Evolutionary conservation across 2,113 vertebrate genomes (phyloP).

Genomic region (Seriola dumerili): DNA sequence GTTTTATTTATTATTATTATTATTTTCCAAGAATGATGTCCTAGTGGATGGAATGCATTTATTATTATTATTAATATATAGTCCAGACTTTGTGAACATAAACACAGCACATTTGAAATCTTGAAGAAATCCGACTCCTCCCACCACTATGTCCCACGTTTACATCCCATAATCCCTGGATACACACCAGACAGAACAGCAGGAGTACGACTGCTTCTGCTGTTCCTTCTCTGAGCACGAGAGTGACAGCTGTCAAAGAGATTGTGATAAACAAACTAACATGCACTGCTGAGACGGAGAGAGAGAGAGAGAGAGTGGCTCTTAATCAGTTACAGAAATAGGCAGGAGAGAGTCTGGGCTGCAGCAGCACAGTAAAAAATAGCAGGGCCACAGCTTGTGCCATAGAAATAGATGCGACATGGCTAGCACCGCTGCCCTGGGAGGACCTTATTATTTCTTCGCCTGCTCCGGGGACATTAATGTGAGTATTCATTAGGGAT

Average conservation of each 20-base stretch:
- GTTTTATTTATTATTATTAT: too few relatives aligned
- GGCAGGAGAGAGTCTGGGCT: not conserved
- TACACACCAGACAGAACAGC: not conserved
- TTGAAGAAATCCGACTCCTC: not conserved
- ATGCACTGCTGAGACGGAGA: slow-evolving; percentile 20
- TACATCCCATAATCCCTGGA: not conserved
- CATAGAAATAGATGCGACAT: slow-evolving; percentile 60
- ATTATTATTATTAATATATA: not conserved
- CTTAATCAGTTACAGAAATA: slow-evolving; percentile 30
- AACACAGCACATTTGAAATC: not conserved
- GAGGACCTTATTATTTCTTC: slow-evolving; percentile 76
- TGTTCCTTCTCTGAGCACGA: not conserved
- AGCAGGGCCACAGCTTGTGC: slow-evolving; percentile 61
- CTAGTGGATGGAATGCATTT: too few relatives aligned
- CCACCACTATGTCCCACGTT: not conserved
- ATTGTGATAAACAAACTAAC: slow-evolving; percentile 15
- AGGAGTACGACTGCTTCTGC: not conserved
- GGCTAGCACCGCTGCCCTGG: slow-evolving; percentile 59
- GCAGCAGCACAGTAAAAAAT: slow-evolving; percentile 22
- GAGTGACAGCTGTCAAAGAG: slow-evolving; percentile 34
- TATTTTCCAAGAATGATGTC: too few relatives aligned
- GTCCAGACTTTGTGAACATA: not conserved
- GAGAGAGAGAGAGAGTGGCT: not conserved
- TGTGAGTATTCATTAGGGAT: slow-evolving; percentile 80
- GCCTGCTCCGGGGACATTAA: slow-evolving; percentile 72